Percentiles rank a stretch among this genome's conserved stretches.
phyloP scores from a whole-genome alignment of 2,888 invertebrate genomes.

The Brenthis ino region DNA sequence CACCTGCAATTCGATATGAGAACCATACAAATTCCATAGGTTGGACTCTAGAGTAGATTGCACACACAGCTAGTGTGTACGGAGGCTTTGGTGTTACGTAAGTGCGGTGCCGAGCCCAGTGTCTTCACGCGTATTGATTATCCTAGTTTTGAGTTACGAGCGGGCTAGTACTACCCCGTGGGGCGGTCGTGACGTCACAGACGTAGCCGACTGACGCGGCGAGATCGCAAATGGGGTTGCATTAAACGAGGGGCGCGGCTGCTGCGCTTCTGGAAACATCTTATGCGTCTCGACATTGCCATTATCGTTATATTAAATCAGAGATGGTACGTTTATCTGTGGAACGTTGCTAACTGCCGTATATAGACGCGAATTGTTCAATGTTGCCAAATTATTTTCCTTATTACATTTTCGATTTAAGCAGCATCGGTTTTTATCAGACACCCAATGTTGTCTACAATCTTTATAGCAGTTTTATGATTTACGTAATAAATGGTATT shows the following conservation, averaged over 20 bases:
- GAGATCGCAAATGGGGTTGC: constrained; percentile 29
- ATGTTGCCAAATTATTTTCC: constrained; percentile 17
- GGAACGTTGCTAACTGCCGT: neutral
- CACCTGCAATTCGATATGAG: no score
- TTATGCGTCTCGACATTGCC: neutral
- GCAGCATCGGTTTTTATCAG: constrained; percentile 8
- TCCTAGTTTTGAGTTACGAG: constrained; percentile 34
- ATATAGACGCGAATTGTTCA: constrained; percentile 3
- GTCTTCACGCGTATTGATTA: constrained; percentile 34
- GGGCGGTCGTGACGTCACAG: constrained; percentile 37
- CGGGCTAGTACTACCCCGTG: constrained; percentile 20
- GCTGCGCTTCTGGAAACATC: constrained; percentile 20
- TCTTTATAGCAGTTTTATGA: neutral
- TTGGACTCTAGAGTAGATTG: no score
- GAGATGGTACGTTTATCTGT: no score
- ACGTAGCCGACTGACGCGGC: constrained; percentile 22
- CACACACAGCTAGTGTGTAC: neutral
- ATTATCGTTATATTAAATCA: no score
- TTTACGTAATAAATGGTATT: neutral
- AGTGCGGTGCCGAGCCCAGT: constrained; percentile 18
- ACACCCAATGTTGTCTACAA: neutral
- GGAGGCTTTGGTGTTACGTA: constrained; percentile 10
- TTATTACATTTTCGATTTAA: constrained; percentile 9
- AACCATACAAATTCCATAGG: no score
- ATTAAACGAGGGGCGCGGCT: constrained; percentile 28